Evolutionary conservation across 2,113 vertebrate species (phyloP).

Genomic region (Peromyscus leucopus): DNA sequence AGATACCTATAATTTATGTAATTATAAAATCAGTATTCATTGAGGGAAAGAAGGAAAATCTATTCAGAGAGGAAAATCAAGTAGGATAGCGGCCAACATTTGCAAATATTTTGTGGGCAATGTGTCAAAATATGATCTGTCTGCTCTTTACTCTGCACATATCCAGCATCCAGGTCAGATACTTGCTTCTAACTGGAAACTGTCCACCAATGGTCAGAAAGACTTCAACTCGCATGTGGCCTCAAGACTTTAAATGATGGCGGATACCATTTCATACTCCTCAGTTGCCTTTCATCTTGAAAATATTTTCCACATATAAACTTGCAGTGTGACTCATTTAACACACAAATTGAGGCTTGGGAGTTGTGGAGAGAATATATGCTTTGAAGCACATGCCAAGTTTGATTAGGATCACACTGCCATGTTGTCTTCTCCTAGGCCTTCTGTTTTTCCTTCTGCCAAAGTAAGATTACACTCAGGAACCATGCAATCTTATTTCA

Average conservation of each 20-base stretch:
- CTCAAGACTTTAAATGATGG: slow-evolving; percentile 59
- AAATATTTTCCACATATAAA: slow-evolving; percentile 61
- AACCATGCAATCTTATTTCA: slow-evolving; percentile 63
- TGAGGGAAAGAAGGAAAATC: background rate
- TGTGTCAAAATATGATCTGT: slow-evolving; percentile 69
- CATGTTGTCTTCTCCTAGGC: slow-evolving; percentile 61
- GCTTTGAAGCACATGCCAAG: slow-evolving; percentile 65
- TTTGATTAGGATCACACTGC: slow-evolving; percentile 63
- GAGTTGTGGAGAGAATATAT: slow-evolving; percentile 51
- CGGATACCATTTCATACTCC: slow-evolving; percentile 35
- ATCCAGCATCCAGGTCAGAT: background rate
- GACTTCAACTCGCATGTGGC: slow-evolving; percentile 30
- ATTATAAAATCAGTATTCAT: slow-evolving; percentile 44
- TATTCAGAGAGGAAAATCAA: slow-evolving; percentile 74
- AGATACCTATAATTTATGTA: slow-evolving; percentile 37
- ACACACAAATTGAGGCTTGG: background rate
- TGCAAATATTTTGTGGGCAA: slow-evolving; percentile 65
- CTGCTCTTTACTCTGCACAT: slow-evolving; percentile 41
- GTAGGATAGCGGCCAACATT: slow-evolving; percentile 71
- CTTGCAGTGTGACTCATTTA: slow-evolving; percentile 64
- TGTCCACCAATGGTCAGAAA: slow-evolving; percentile 55
- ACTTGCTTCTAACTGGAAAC: slow-evolving; percentile 66
- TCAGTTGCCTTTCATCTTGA: slow-evolving; percentile 60
- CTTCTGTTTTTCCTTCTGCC: slow-evolving; percentile 72
- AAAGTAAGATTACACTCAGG: slow-evolving; percentile 62